These are phyloP conservation scores for Orthosia cruda DNA, from an alignment of 2,888 invertebrate species.

Conservation along the genomic window DNA sequence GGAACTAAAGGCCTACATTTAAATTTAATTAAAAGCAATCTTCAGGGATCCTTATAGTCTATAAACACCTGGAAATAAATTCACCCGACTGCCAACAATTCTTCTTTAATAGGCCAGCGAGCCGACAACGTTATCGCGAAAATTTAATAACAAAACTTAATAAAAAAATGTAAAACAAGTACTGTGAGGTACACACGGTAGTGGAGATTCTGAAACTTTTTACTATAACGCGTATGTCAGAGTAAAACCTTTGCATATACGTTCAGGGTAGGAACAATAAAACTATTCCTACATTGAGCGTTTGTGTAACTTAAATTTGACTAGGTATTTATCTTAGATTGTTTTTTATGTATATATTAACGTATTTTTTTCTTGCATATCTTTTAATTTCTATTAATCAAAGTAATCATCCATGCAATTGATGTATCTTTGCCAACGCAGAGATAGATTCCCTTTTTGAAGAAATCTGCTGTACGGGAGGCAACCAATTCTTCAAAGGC, in stretches of 20 bases:
- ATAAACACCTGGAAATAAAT: constrained; percentile 81
- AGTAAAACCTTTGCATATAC: background rate
- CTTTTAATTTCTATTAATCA: too few species aligned
- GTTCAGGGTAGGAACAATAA: background rate
- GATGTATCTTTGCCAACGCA: too few species aligned
- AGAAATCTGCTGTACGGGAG: too few species aligned
- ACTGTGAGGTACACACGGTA: constrained; percentile 68
- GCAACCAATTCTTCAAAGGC: too few species aligned
- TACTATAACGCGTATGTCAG: background rate
- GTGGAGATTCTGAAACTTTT: constrained; percentile 15
- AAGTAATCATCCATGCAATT: too few species aligned
- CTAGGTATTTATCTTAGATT: too few species aligned
- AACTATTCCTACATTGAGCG: background rate
- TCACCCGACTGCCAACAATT: constrained; percentile 80
- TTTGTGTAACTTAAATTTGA: too few species aligned
- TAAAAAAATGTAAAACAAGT: constrained; percentile 79
- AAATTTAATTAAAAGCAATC: constrained; percentile 83
- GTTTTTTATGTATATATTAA: too few species aligned
- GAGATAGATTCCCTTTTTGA: too few species aligned
- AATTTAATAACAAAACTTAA: constrained; percentile 88
- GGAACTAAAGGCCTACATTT: constrained; percentile 70
- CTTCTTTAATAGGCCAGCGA: constrained; percentile 82
- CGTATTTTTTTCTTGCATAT: too few species aligned
- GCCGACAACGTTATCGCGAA: constrained; percentile 80
- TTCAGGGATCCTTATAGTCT: constrained; percentile 71